Evolutionary conservation across 1,140 invertebrate species (phyloP).

Genomic region (Belonocnema kinseyi): DNA sequence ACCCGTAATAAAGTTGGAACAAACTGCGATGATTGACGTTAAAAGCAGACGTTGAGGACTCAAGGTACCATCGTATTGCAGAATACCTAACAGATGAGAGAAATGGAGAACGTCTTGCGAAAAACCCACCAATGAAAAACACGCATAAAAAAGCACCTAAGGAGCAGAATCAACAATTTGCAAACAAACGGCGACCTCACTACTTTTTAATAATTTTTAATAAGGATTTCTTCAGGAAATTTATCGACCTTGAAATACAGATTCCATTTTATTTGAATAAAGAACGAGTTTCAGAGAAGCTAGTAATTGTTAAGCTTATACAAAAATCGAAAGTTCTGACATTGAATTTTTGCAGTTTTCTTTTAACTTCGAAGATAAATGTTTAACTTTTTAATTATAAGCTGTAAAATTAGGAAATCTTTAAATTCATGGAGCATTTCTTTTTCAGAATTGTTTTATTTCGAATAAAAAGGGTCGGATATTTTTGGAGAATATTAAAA

Average conservation of each 20-base stretch:
- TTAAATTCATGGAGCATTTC: no score
- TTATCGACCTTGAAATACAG: no score
- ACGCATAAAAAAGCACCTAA: conserved; percentile 36
- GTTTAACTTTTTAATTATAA: no score
- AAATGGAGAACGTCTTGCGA: conserved; percentile 37
- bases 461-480: background rate
- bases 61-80: conserved; percentile 42
- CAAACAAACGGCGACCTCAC: background rate
- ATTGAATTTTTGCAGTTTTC: no score
- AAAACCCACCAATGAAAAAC: conserved; percentile 45
- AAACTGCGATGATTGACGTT: no score
- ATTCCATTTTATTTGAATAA: background rate
- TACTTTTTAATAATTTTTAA: background rate
- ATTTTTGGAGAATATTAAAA: conserved; percentile 5
- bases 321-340: no score
- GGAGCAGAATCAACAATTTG: background rate
- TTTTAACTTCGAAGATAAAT: no score
- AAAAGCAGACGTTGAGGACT: background rate
- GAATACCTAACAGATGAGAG: conserved; percentile 50
- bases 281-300: conserved; percentile 31
- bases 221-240: no score
- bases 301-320: background rate
- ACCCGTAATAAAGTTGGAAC: no score
- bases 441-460: no score
- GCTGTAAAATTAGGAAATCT: no score